phyloP scores from a whole-genome alignment of 2,888 invertebrate species.

The Eilema griseolum region DNA sequence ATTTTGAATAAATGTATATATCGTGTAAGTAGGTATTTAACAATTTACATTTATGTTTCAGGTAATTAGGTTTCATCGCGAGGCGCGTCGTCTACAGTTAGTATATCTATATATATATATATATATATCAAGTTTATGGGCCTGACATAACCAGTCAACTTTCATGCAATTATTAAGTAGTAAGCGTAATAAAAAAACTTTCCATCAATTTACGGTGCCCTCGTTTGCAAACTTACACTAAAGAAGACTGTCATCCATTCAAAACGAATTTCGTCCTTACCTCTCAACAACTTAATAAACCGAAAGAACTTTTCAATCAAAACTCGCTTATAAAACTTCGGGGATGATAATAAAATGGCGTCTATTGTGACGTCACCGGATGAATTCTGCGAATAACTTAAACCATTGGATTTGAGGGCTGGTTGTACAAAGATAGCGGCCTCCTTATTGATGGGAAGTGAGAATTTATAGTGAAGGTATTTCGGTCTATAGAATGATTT shows the following conservation, averaged over 20 bases:
- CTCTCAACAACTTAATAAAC: slow-evolving; percentile 14
- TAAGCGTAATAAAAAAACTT: not conserved
- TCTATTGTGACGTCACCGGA: slow-evolving; percentile 29
- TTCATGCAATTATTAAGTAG: not conserved
- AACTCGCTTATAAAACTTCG: slow-evolving; percentile 28
- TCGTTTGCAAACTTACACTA: not conserved
- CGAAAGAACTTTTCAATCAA: slow-evolving; percentile 12
- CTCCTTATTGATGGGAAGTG: slow-evolving; percentile 23
- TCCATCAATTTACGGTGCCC: not conserved
- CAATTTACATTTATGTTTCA: too few species aligned
- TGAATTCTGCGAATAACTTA: slow-evolving; percentile 33
- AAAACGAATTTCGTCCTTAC: not conserved
- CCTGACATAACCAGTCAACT: not conserved
- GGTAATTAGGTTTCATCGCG: too few species aligned
- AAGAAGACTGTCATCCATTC: not conserved
- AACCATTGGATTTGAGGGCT: slow-evolving; percentile 36
- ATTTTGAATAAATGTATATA: too few species aligned
- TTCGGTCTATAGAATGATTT: not conserved
- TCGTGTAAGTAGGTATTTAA: too few species aligned
- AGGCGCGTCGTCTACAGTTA: too few species aligned
- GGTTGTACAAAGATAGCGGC: slow-evolving; percentile 35
- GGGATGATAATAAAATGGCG: slow-evolving; percentile 25
- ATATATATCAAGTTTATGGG: too few species aligned
- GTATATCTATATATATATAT: too few species aligned
- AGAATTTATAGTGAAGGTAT: slow-evolving; percentile 19